Percentiles rank a stretch among this genome's conserved stretches.
Conservation (phyloP, 2,797 vertebrate species). For the Arctocebus calabarensis region DNA sequence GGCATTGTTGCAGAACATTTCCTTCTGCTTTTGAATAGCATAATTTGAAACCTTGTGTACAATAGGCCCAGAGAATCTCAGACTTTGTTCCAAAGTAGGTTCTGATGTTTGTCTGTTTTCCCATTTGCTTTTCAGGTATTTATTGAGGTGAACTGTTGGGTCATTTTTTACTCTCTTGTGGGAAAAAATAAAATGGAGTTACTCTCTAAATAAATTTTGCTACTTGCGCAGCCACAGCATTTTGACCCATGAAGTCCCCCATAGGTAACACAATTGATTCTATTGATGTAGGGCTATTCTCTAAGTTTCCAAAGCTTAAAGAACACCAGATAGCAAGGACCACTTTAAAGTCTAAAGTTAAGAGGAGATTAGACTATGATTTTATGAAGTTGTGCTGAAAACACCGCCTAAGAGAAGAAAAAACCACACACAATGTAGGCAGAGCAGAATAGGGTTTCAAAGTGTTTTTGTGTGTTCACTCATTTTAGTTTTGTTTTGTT, state of each 20-base stretch:
- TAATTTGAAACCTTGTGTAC: neutral
- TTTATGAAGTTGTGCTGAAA: slow-evolving; percentile 41
- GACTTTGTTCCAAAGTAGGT: neutral
- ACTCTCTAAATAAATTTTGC: neutral
- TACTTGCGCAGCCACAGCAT: neutral
- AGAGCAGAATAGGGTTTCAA: neutral
- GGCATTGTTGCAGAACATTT: neutral
- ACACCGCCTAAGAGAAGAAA: neutral
- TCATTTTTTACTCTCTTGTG: neutral
- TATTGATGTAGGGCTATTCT: neutral
- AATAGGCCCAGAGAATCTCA: neutral
- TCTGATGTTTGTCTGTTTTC: neutral
- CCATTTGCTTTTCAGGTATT: neutral
- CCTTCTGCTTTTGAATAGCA: neutral
- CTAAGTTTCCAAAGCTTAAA: neutral
- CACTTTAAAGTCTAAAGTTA: neutral
- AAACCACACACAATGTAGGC: neutral
- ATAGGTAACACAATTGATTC: neutral
- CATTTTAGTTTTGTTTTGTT: neutral
- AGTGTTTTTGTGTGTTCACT: neutral
- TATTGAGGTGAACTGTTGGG: neutral
- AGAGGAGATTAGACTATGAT: neutral
- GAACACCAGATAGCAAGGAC: neutral
- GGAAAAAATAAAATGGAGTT: slow-evolving; percentile 5
- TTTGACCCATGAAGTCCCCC: neutral